phyloP scores from a whole-genome alignment of 2,797 vertebrate genomes.

The Leptatherina wallacei region DNA sequence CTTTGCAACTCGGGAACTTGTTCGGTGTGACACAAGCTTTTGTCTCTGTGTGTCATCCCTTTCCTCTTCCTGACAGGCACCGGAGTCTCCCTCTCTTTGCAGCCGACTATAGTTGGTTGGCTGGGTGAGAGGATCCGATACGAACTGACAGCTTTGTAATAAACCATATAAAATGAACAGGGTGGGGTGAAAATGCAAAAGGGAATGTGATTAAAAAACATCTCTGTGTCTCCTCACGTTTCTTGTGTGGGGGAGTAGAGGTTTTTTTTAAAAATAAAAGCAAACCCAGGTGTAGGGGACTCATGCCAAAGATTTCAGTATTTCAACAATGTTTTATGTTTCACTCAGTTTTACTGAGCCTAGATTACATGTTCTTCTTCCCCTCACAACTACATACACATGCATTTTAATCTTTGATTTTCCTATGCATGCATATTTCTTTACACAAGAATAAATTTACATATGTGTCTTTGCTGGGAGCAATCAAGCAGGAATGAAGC shows the following conservation, averaged over 20 bases:
- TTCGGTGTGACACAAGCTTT: constrained; percentile 79
- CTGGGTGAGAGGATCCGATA: constrained; percentile 61
- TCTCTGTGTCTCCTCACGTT: constrained; percentile 50
- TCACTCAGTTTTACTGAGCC: constrained; percentile 21
- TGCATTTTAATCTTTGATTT: constrained; percentile 10
- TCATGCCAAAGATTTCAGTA: constrained; percentile 39
- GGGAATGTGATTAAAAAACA: constrained; percentile 80
- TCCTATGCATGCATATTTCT: constrained; percentile 5
- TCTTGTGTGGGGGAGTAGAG: constrained; percentile 52
- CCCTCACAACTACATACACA: background rate
- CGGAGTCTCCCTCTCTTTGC: constrained; percentile 38
- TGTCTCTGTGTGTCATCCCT: constrained; percentile 76
- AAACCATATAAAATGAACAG: constrained; percentile 79
- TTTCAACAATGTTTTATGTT: constrained; percentile 53
- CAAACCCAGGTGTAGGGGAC: constrained; percentile 44
- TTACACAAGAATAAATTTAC: constrained; percentile 6
- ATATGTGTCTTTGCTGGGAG: constrained; percentile 12
- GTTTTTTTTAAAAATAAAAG: constrained; percentile 56
- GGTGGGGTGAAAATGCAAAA: constrained; percentile 74
- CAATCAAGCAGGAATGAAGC: constrained; percentile 22
- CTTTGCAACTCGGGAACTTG: constrained; percentile 68
- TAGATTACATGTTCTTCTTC: constrained; percentile 5
- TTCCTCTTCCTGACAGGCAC: constrained; percentile 73
- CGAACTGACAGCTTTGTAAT: constrained; percentile 80
- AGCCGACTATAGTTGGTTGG: constrained; percentile 40